These are phyloP conservation scores for Astreopora myriophthalma DNA, from an alignment of 64 coral and sea anemone genomes.

Conservation along the genomic window DNA sequence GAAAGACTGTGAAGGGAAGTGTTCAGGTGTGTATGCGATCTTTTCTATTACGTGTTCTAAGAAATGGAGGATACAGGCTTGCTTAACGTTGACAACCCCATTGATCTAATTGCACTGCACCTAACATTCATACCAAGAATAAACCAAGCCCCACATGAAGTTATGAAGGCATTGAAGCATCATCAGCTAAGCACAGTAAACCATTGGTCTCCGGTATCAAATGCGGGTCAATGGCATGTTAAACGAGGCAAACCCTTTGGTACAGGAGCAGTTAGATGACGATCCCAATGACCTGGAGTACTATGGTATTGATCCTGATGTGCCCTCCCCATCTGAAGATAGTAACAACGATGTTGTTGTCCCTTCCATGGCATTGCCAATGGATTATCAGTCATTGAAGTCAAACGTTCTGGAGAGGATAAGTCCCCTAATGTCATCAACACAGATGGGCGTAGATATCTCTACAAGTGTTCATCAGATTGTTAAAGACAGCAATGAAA, in stretches of 20 bases:
- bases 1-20: conserved; percentile 35
- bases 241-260: conserved; percentile 33
- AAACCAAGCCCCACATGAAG: conserved; percentile 4
- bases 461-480: conserved; percentile 8
- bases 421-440: conserved; percentile 24
- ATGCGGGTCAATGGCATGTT: conserved; percentile 62
- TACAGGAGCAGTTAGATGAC: conserved; percentile 15
- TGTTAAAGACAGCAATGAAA: not conserved
- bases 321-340: conserved; percentile 30
- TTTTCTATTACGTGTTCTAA: conserved; percentile 51
- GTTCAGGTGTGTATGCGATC: conserved; percentile 1
- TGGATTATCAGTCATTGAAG: conserved; percentile 1
- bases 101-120: conserved; percentile 52
- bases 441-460: conserved; percentile 64
- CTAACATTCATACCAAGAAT: conserved; percentile 41
- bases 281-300: conserved; percentile 32
- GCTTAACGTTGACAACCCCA: conserved; percentile 30
- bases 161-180: conserved; percentile 54
- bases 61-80: conserved; percentile 42
- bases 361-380: conserved; percentile 4
- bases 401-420: conserved; percentile 27
- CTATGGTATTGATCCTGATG: conserved; percentile 54
- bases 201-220: conserved; percentile 58
- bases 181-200: conserved; percentile 34
- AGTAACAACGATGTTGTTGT: conserved; percentile 72